phyloP scores from a whole-genome alignment of 2,797 vertebrate genomes.

The Chaetophractus vellerosus region DNA sequence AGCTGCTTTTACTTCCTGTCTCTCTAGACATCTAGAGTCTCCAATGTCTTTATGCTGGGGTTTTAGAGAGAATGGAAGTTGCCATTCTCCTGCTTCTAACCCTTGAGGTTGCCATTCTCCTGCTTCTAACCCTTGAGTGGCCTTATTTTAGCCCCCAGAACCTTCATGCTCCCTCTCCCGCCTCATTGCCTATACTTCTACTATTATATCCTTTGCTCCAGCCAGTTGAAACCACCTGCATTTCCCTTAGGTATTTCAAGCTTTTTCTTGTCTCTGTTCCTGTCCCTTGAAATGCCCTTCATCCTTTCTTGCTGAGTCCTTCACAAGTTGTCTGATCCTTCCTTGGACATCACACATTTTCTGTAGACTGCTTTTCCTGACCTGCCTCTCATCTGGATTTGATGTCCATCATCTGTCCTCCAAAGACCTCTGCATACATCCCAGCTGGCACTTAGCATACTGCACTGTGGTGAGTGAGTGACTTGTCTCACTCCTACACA shows the following conservation, averaged over 20 bases:
- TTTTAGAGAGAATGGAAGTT: background rate
- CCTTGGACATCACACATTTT: background rate
- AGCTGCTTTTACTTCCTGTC: background rate
- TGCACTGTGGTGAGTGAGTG: background rate
- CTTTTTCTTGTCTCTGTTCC: background rate
- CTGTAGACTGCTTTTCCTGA: background rate
- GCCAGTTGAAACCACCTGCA: background rate
- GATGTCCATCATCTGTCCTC: background rate
- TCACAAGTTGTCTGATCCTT: background rate
- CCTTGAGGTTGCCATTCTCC: background rate
- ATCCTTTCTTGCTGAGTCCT: background rate
- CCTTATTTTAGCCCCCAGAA: background rate
- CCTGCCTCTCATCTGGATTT: background rate
- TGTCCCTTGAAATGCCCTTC: background rate
- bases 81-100: background rate
- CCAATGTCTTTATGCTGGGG: background rate
- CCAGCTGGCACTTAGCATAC: background rate
- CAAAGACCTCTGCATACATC: background rate
- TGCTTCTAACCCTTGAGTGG: background rate
- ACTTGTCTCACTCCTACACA: background rate
- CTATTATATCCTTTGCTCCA: background rate
- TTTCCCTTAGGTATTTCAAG: background rate
- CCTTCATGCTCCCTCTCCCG: background rate
- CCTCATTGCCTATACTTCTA: background rate
- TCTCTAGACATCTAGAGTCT: background rate